Base-by-base conservation (phyloP, 2,113 vertebrate genomes). In the Colius striatus region DNA sequence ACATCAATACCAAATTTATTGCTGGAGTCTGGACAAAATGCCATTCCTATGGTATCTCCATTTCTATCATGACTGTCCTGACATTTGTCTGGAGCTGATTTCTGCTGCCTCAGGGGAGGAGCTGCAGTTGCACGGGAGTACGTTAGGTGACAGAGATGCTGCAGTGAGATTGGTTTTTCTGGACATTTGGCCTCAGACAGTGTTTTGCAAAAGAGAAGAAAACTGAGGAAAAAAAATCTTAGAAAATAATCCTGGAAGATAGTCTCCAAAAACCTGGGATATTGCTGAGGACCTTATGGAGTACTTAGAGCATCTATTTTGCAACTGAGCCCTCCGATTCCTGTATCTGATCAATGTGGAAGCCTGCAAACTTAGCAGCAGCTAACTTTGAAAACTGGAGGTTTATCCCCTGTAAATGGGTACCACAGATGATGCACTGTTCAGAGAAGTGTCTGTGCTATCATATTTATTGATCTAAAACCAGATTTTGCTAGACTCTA, bases 221-320 rank as follows among this genome's bases (percentile, higher is more conserved):
- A 82, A 65, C 2, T 0, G 0, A 5, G 18, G 7, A 1, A 25
- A 41, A 41, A 41, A 74, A 82, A 61, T 55, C 20, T 68, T 48
- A 27, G 18, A 70, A 75, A 78, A 65, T 63, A 45, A 61, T 65
- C 18, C 43, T 61, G 20, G 18, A 75, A 78, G 32, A 34, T 9
- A 71, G 63, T 74, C 22, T 92, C 30, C 20, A 54, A 77, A 76
- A 71, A 14, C 2, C 5, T n/a, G 10, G 12, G 21, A 41, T 48
- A 22, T 5, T 74, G 16, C 51, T 77, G 25, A 86, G 65, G 22
- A 74, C 4, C 3, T 79, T 50, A 38, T 5, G 7, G 62, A 73
- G 12, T 22, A 26, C 27, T 73, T 62, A 29, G 15, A 58, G 16
- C 6, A 67, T 11, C 13, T 48, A 2, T 70, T 74, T 81, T 89